A percentile compares a stretch with the other conserved stretches of the same genome.
phyloP scores from a whole-genome alignment of 37 sponge, comb jelly and placozoan genomes.

The Cliona cf. orientalis region DNA sequence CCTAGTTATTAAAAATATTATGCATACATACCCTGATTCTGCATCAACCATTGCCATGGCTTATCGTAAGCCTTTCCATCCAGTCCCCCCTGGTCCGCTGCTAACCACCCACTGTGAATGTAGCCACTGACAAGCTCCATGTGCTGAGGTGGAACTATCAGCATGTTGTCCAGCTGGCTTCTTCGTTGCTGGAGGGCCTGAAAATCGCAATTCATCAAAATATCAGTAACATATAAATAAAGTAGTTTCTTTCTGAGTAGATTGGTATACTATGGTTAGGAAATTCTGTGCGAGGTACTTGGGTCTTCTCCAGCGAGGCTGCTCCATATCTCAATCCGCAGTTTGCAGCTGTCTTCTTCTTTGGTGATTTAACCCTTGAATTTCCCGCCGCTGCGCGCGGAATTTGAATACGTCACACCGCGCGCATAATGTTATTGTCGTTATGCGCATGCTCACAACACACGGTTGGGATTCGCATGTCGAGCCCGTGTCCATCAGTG shows the following conservation, averaged over 20 bases:
- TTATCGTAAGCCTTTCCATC: not conserved
- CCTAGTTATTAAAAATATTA: too few relatives aligned
- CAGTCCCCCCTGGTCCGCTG: slow-evolving; percentile 62
- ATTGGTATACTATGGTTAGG: slow-evolving; percentile 43
- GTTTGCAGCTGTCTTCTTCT: too few relatives aligned
- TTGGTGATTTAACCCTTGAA: not conserved
- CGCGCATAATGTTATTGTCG: too few relatives aligned
- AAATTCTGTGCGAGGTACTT: slow-evolving; percentile 66
- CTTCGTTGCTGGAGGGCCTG: slow-evolving; percentile 62
- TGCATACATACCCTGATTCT: not conserved
- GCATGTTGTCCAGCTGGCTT: slow-evolving; percentile 50
- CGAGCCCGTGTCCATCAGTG: too few relatives aligned
- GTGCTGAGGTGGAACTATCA: slow-evolving; percentile 58
- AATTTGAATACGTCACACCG: too few relatives aligned
- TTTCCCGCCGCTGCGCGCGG: too few relatives aligned
- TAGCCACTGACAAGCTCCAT: slow-evolving; percentile 66
- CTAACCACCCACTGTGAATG: too few relatives aligned
- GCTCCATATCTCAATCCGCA: too few relatives aligned
- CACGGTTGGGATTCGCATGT: too few relatives aligned
- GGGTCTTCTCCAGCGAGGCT: slow-evolving; percentile 53
- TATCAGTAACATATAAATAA: not conserved
- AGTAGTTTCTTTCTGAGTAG: not conserved
- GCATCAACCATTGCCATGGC: slow-evolving; percentile 34
- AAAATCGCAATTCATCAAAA: not conserved
- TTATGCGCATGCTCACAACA: too few relatives aligned